Conservation (phyloP, 2,113 vertebrate genomes). For the Fulica atra region DNA sequence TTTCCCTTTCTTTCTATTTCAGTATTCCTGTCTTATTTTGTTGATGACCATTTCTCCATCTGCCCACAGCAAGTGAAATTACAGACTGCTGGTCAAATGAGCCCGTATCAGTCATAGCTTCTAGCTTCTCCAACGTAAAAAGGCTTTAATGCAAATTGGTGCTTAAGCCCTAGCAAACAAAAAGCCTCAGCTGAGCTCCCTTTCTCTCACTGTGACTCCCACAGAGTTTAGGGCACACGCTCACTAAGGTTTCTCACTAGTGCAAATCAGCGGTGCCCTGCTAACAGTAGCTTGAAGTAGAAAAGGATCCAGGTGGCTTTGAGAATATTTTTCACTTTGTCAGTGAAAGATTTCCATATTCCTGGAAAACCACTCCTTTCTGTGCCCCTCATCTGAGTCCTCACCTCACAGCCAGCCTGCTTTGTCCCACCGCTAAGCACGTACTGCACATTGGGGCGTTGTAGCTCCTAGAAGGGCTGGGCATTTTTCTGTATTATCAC, state of each 20-base stretch:
- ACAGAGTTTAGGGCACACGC: background rate
- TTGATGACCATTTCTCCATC: background rate
- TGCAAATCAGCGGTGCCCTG: background rate
- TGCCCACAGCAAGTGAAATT: background rate
- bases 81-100: background rate
- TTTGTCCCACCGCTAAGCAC: background rate
- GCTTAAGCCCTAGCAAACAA: background rate
- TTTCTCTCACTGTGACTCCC: background rate
- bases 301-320: background rate
- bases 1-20: background rate
- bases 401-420: background rate
- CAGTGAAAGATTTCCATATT: background rate
- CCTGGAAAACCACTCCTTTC: background rate
- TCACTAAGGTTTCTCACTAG: background rate
- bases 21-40: background rate
- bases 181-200: background rate
- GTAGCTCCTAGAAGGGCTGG: background rate
- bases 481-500: background rate
- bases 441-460: fast-evolving
- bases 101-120: background rate
- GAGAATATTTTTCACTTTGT: background rate
- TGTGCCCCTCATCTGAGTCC: background rate
- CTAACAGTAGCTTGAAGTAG: background rate
- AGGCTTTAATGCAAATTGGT: background rate
- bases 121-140: background rate